Percentiles rank a stretch among this genome's conserved stretches.
Conservation (phyloP, 1,140 invertebrate genomes). For the Drosophila bocqueti region DNA sequence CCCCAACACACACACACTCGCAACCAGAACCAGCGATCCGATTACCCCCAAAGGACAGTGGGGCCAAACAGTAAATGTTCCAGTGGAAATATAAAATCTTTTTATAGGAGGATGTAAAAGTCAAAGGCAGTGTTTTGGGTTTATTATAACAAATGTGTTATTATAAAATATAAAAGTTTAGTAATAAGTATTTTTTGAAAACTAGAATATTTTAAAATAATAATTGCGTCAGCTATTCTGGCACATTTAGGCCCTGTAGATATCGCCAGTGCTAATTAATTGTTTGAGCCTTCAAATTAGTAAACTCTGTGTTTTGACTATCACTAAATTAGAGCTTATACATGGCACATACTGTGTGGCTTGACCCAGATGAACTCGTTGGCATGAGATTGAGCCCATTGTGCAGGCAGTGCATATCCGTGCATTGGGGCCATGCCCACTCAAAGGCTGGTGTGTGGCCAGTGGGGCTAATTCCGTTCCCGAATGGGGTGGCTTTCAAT, state of each 20-base stretch:
- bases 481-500: conserved; percentile 66
- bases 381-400: conserved; percentile 4
- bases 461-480: conserved; percentile 75
- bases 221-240: not conserved
- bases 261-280: conserved; percentile 16
- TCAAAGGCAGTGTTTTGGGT: not conserved
- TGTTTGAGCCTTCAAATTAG: not conserved
- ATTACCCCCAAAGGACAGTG: conserved; percentile 65
- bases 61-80: not conserved
- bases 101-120: not conserved
- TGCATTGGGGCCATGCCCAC: conserved; percentile 67
- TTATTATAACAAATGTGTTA: too few relatives aligned
- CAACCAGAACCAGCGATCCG: conserved; percentile 49
- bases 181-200: not conserved
- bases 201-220: not conserved
- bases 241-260: not conserved
- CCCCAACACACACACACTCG: conserved; percentile 9
- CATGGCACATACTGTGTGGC: not conserved
- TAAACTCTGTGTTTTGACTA: not conserved
- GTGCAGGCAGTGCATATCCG: conserved; percentile 33
- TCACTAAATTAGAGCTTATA: not conserved
- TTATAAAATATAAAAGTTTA: too few relatives aligned
- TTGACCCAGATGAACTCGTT: conserved; percentile 14
- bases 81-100: not conserved
- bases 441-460: conserved; percentile 70